Conservation (phyloP, 2,888 invertebrate species). For the Ypsolopha scabrella region DNA sequence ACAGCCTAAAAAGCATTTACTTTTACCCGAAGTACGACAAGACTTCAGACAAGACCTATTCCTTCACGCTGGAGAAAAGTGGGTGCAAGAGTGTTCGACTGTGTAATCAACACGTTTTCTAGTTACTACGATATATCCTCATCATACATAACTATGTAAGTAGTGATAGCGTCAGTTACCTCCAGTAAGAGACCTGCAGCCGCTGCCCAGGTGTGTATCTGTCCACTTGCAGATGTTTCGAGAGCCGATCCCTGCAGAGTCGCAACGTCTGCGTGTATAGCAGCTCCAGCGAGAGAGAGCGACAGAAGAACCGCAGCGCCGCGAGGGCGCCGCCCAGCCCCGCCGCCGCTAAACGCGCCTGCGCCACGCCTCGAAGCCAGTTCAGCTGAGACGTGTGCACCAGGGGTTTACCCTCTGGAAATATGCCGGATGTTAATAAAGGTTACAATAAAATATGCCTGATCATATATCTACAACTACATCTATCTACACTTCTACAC, state of each 20-base stretch:
- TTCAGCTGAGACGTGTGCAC: conserved; percentile 95
- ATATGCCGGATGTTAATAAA: background rate
- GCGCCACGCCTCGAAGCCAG: conserved; percentile 94
- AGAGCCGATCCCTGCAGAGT: conserved; percentile 87
- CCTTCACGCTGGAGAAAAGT: too few relatives aligned
- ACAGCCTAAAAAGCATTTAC: too few relatives aligned
- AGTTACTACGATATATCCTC: too few relatives aligned
- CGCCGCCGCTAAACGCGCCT: conserved; percentile 85
- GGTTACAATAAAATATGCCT: too few relatives aligned
- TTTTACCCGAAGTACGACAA: too few relatives aligned
- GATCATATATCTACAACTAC: too few relatives aligned
- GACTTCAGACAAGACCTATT: too few relatives aligned
- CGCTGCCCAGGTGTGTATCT: conserved; percentile 91
- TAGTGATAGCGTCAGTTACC: conserved; percentile 50
- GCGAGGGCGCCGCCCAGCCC: conserved; percentile 77
- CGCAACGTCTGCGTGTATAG: conserved; percentile 90
- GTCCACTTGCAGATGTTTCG: conserved; percentile 90
- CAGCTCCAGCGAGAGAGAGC: conserved; percentile 92
- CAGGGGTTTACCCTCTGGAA: conserved; percentile 90
- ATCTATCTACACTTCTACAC: too few relatives aligned
- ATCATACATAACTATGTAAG: too few relatives aligned
- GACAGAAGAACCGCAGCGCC: conserved; percentile 90
- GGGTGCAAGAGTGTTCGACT: too few relatives aligned
- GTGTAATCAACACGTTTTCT: too few relatives aligned
- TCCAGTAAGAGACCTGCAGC: conserved; percentile 96